These are phyloP conservation scores for Plebejus anna DNA, from an alignment of 2,888 invertebrate species.

Conservation along the genomic window DNA sequence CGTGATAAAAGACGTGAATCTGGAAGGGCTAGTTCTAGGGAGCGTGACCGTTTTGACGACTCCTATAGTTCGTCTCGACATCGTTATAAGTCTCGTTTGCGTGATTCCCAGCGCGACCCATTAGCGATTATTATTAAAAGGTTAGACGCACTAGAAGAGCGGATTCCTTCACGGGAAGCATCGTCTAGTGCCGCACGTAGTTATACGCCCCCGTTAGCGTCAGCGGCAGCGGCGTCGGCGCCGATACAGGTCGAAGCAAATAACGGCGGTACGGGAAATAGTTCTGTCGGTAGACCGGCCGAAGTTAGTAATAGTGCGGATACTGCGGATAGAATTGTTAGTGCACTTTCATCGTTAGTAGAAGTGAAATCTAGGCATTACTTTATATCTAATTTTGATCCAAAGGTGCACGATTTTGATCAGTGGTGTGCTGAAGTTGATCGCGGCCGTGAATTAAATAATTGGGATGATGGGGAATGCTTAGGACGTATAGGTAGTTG, in stretches of 20 bases:
- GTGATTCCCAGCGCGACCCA: background rate
- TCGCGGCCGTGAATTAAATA: no score
- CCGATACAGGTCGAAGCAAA: no score
- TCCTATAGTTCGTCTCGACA: background rate
- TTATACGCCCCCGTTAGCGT: no score
- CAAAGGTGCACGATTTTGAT: slow-evolving; percentile 38
- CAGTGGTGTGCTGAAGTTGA: slow-evolving; percentile 37
- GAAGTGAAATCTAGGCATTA: slow-evolving; percentile 11
- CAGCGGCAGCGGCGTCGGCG: no score
- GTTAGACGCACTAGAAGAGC: no score
- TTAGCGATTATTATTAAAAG: no score
- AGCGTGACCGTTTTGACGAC: background rate
- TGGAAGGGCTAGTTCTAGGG: slow-evolving; percentile 3
- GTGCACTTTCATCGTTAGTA: background rate
- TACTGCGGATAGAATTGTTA: background rate
- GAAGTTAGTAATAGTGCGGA: background rate
- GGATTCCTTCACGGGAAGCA: no score
- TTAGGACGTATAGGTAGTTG: slow-evolving; percentile 36
- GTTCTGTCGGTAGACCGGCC: no score
- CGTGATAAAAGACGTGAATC: background rate
- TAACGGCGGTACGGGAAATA: no score
- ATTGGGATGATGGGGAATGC: no score
- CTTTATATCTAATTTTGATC: slow-evolving; percentile 39
- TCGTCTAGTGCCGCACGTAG: no score
- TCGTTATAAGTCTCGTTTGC: slow-evolving; percentile 1